phyloP scores from a whole-genome alignment of 2,797 vertebrate genomes.

The Sebastes hubbsi region DNA sequence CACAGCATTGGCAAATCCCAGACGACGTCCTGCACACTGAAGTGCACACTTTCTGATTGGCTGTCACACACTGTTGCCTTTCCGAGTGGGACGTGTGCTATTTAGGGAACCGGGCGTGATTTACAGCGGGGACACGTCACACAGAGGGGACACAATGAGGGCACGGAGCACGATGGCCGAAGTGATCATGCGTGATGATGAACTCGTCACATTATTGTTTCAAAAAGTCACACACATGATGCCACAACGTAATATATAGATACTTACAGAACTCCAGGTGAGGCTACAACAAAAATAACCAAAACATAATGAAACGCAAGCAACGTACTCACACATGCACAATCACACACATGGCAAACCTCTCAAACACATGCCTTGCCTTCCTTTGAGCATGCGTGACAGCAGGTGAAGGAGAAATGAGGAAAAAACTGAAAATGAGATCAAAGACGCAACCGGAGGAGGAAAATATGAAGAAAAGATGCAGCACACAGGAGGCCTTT shows the following conservation, averaged over 20 bases:
- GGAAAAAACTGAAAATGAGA: background rate
- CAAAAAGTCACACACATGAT: background rate
- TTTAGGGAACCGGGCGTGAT: slow-evolving; percentile 41
- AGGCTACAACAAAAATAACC: slow-evolving; percentile 23
- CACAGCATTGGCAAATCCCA: slow-evolving; percentile 37
- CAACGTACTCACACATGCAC: slow-evolving; percentile 2
- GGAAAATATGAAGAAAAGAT: background rate
- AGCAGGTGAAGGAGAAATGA: background rate
- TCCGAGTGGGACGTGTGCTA: slow-evolving; percentile 38
- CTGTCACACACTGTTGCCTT: slow-evolving; percentile 55
- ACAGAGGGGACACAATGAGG: slow-evolving; percentile 39
- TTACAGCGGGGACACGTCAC: slow-evolving; percentile 16
- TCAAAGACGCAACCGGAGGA: background rate
- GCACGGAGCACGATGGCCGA: slow-evolving; percentile 18
- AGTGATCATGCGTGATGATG: slow-evolving; percentile 14
- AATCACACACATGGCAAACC: background rate
- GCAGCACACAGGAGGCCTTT: background rate
- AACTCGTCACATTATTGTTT: background rate
- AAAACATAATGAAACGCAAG: slow-evolving; percentile 20
- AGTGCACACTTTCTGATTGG: slow-evolving; percentile 64
- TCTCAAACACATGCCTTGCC: slow-evolving; percentile 3
- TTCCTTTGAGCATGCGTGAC: background rate
- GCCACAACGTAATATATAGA: slow-evolving; percentile 14
- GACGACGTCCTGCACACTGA: slow-evolving; percentile 46
- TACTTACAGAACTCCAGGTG: slow-evolving; percentile 53